Conservation (phyloP, 2,113 vertebrate species). For the Antechinus flavipes region DNA sequence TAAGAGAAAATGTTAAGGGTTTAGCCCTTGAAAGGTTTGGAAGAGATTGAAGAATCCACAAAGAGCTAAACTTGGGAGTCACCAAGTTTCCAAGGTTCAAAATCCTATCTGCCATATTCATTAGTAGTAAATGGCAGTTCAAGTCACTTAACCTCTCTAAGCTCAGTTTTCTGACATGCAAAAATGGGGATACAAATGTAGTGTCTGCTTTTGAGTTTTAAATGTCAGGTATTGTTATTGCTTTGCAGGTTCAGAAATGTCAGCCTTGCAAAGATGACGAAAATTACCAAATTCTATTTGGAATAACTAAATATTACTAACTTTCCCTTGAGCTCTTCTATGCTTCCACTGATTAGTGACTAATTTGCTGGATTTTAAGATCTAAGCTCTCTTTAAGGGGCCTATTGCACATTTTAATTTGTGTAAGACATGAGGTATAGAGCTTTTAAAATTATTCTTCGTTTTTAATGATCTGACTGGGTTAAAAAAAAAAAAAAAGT, state of each 20-base stretch:
- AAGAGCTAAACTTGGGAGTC: not conserved
- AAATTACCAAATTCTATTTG: not conserved
- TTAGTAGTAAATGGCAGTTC: not conserved
- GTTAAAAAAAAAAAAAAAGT: not conserved
- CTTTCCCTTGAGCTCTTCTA: not conserved
- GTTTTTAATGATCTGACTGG: not conserved
- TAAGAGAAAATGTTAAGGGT: not conserved
- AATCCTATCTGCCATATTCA: not conserved
- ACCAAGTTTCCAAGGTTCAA: not conserved
- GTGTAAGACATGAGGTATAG: not conserved
- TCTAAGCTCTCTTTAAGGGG: not conserved
- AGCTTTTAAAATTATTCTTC: not conserved
- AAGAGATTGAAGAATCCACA: not conserved
- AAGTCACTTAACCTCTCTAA: not conserved
- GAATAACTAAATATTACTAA: not conserved
- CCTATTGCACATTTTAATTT: not conserved
- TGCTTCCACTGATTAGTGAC: not conserved
- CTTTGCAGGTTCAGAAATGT: not conserved
- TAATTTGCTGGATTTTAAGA: not conserved
- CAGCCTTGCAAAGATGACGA: not conserved
- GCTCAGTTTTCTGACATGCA: not conserved
- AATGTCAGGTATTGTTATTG: not conserved
- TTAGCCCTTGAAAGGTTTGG: not conserved
- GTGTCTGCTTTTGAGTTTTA: not conserved
- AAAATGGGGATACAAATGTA: not conserved